Conservation (phyloP, 2,888 invertebrate species). For the Chrysotoxum bicinctum region DNA sequence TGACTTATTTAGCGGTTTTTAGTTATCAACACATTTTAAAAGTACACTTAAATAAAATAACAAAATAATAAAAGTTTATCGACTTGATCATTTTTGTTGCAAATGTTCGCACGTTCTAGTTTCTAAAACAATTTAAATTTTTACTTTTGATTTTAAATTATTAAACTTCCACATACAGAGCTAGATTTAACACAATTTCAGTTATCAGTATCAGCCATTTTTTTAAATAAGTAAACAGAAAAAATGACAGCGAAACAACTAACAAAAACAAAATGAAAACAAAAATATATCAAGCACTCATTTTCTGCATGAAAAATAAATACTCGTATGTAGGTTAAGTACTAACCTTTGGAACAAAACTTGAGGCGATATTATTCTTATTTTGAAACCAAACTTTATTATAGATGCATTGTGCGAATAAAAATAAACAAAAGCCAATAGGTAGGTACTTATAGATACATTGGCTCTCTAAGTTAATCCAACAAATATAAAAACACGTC, state of each 20-base stretch:
- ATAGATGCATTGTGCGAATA: not conserved
- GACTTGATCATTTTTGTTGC: not conserved
- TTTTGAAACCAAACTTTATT: not conserved
- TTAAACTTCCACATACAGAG: not conserved
- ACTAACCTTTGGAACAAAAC: conserved; percentile 5
- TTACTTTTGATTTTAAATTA: not conserved
- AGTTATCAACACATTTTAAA: not conserved
- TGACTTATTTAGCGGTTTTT: not conserved
- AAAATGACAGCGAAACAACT: not conserved
- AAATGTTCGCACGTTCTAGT: not conserved
- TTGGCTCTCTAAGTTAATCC: not conserved
- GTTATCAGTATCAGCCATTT: not conserved
- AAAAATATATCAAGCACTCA: not conserved
- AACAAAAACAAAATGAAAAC: not conserved
- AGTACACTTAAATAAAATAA: not conserved
- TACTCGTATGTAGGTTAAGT: not conserved
- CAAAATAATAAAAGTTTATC: not conserved
- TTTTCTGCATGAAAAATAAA: not conserved
- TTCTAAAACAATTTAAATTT: not conserved
- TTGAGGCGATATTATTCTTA: not conserved
- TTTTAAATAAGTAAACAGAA: not conserved
- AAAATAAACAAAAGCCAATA: conserved; percentile 9
- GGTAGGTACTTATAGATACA: not conserved
- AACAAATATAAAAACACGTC: conserved; percentile 3
- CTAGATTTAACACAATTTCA: not conserved